Base-by-base conservation (phyloP, 2,113 vertebrate species). In the Epinephelus moara region DNA sequence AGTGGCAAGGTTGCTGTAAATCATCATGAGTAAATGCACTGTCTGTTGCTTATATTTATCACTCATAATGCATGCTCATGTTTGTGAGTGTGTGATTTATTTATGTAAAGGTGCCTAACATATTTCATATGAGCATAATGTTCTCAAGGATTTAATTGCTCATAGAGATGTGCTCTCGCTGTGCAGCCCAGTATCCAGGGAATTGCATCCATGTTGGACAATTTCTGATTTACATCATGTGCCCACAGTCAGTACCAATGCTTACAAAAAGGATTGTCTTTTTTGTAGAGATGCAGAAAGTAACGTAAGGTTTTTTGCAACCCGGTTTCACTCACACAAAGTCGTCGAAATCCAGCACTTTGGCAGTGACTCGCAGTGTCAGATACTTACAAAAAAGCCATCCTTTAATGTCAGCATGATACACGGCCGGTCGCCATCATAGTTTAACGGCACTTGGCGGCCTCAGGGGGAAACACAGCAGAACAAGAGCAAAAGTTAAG, bases 21-120 rank as follows among this genome's bases (percentile, higher is more conserved):
- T 90, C 89, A 90, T n/a, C 5, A 2, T 64, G 86, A 87, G 73
- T 81, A 81, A 81, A 79, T 12, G 42, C 23, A 1, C 52, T 37
- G 13, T 78, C 64, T 61, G 1, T 33, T 10, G 62, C 66, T 59
- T 15, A 5, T 80, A 78, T 82, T 90, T 56, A 79, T 85, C 76
- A 87, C 56, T 76, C 50, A 57, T 68, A 62, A 75, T 77, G 63
- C 33, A 66, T 73, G 74, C 62, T 81, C 45, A 45, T 52, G 76
- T 73, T 53, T 64, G 72, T 30, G 52, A 11, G 27, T 45, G 42
- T 40, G 49, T 33, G 80, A 42, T 62, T 23, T 37, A 14, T 49
- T 3, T 42, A 72, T 63, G 10, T 55, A 49, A 53, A 64, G 6
- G 53, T 9, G 21, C n/a, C 10, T 23, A 37, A 6, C 30, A 21